Evolutionary conservation across 2,113 vertebrate genomes (phyloP), one percentile per base, ranked within the genome.

Genomic region (Labeo rohita): DNA sequence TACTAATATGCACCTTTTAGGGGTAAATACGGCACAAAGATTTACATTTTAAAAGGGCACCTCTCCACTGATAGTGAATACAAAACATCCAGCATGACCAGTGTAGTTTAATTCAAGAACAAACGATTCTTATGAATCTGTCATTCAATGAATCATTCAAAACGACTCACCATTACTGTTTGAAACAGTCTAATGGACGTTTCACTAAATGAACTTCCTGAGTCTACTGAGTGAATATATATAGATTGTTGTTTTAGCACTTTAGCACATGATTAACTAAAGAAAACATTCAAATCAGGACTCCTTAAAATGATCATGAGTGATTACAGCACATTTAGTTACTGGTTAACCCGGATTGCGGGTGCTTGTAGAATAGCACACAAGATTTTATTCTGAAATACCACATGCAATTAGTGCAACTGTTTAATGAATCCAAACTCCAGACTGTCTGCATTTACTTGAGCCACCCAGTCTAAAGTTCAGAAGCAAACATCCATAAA

Each of bases 401-500:
- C 9, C 9, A 16, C 65, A 21, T 21, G 16, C 39, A 45, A 72
- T 36, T 45, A 16, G 36, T 21, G 68, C 68, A 72, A 45, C 39
- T 43, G 70, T 45, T 73, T 47, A 73, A 45, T n/a, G 39, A 73
- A 73, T 6, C 18, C 4, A 54, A 54, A 45, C 18, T n/a, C 36
- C 9, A 45, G 45, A 73, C 70, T 12, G 43, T 47, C 39, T 63
- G 79, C 61, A 47, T 81, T 50, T 47, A 28, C 56, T 28, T 79
- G 10, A 63, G 10, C 28, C 18, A 45, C 18, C 63, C 56, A 8
- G 15, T 23, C 11, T 59, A 65, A 45, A 23, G 45, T 12, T 0
- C 21, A 80, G 36, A 45, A 49, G 23, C 34, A 47, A 47, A 80
- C 78, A 80, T 36, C 80, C 15, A 11, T 68, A 73, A 49, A 66